Evolutionary conservation across 2,797 vertebrate genomes (phyloP), one percentile per base, ranked within the genome.

Genomic region (Melanotaenia trifasciata): DNA sequence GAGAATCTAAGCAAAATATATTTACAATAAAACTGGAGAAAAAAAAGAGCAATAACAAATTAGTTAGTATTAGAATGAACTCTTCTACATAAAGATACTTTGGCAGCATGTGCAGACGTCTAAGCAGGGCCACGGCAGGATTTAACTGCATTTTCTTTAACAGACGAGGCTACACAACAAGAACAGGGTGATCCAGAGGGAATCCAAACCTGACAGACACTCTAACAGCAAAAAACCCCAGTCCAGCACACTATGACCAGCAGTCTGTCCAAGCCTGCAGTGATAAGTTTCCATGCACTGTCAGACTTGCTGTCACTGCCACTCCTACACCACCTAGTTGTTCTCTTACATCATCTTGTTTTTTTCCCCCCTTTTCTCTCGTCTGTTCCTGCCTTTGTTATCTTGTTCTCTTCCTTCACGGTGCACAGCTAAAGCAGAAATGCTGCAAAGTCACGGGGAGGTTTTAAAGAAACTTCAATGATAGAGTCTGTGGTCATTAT

Each of bases 141-240:
- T 83, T 72, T 77, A 18, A 60, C 67, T 84, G 71, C 65, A 50
- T 60, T 64, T 65, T 60, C 74, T 57, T 67, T 79, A 70, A 76
- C 73, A 80, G 81, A 80, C 79, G 53, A 84, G 69, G 64, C 83
- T 77, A 74, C 61, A 85, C 47, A 81, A 72, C 70, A 68, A 73
- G 75, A 81, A 64, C 50, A 12, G 56, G 65, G 16, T 7, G 40
- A 38, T 81, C 76, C 66, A 14, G 16, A 45, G 57, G 67, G 62
- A 70, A 36, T 72, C 30, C n/a, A 71, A 70, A 72, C 70, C 79
- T 88, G 82, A 80, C 73, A 80, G 53, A 62, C 38, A 67, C 65
- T 78, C 56, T 13, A 56, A 78, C 51, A 67, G 53, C 35, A 67
- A 82, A 86, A 78, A 76, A 60, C 20, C 59, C 50, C 72, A 74